Base-by-base conservation (phyloP, 2,113 vertebrate genomes). In the Cariama cristata region DNA sequence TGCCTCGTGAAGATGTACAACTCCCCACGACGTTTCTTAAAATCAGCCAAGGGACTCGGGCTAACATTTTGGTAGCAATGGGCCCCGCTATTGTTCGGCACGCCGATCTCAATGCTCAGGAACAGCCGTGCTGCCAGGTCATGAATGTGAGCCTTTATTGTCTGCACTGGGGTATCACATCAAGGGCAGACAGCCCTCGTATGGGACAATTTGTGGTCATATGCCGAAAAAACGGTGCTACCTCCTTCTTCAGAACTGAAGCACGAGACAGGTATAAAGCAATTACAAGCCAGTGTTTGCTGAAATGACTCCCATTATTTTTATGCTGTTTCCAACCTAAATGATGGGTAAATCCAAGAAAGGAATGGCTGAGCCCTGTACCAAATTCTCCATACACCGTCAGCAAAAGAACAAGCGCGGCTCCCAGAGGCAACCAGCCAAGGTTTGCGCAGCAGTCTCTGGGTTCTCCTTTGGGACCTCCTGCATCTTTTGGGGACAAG, bases 271-370 rank as follows among this genome's bases (percentile, higher is more conserved):
- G 30, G 49, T 38, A 53, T 1, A 75, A 62, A 76, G 33, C 33
- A 40, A 58, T 20, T 7, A 40, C 8, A n/a, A 56, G 13, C 0
- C 0, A 69, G 35, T 0, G 0, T 16, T 55, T 58, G 50, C 50
- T 69, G 73, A 64, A 90, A 53, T 0, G 1, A 32, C 2, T 4
- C 6, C 3, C 8, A 3, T 19, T 33, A 19, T 40, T 91, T 77
- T 58, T 40, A 63, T 5, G 27, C 4, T 5, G 35, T 44, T 69
- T 72, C 69, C 64, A 69, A 14, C 16, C 17, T 60, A 60, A 90
- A 58, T 32, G 56, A 52, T 1, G 4, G 33, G 33, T 3, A 67
- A 88, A 87, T n/a, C 20, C 32, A 15, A n/a, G 63, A 26, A 24
- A 47, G 16, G 28, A 50, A 38, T 0, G 3, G 28, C 64, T 52